phyloP scores from a whole-genome alignment of 2,797 vertebrate species.

The Arrhamphus sclerolepis region DNA sequence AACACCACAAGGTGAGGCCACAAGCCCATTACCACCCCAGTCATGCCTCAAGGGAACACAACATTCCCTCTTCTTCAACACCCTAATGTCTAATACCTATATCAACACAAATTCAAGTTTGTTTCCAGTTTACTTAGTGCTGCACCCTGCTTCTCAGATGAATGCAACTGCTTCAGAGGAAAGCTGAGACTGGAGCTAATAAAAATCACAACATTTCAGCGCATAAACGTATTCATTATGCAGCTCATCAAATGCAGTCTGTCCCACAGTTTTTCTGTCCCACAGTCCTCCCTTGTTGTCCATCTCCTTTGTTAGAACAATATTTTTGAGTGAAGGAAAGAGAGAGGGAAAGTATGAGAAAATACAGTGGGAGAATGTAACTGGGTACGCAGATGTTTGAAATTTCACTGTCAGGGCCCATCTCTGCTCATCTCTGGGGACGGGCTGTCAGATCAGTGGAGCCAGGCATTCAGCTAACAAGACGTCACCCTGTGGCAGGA shows the following conservation, averaged over 20 bases:
- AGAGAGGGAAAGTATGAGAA: conserved; percentile 8
- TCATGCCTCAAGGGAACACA: conserved; percentile 71
- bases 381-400: conserved; percentile 43
- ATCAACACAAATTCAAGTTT: conserved; percentile 12
- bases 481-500: conserved; percentile 48
- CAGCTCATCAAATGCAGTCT: conserved; percentile 7
- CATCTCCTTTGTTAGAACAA: conserved; percentile 7
- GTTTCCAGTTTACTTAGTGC: conserved; percentile 5
- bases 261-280: conserved; percentile 10
- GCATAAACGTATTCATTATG: conserved; percentile 5
- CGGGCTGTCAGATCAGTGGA: conserved; percentile 61
- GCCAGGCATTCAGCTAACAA: conserved; percentile 51
- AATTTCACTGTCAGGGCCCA: conserved; percentile 46
- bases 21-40: conserved; percentile 61
- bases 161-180: conserved; percentile 1
- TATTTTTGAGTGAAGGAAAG: background rate
- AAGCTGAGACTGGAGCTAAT: conserved; percentile 1
- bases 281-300: conserved; percentile 13
- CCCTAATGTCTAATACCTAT: conserved; percentile 24
- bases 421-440: conserved; percentile 58
- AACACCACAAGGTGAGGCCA: conserved; percentile 36
- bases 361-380: conserved; percentile 37
- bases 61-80: conserved; percentile 21
- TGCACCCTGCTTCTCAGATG: conserved; percentile 1
- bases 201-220: conserved; percentile 18